Conservation (phyloP, 2,113 vertebrate species). For the Oophaga pumilio region DNA sequence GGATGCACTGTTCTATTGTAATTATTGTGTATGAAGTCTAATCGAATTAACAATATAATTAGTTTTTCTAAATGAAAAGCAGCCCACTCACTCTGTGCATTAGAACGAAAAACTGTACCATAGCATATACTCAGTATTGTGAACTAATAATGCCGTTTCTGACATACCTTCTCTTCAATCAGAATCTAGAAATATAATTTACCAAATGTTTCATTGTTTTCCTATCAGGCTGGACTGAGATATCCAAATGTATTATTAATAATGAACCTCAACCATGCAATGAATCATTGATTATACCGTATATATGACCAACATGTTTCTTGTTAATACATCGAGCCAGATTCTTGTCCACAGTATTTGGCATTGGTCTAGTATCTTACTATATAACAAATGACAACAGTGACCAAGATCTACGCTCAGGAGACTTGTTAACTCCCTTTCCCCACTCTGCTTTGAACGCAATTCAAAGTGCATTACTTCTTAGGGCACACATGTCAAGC, state of each 20-base stretch:
- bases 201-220: not conserved
- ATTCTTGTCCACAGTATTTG: too few species aligned
- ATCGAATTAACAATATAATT: constrained; percentile 54
- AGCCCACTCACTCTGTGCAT: constrained; percentile 33
- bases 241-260: not conserved
- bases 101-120: constrained; percentile 6
- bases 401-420: too few species aligned
- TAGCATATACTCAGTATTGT: not conserved
- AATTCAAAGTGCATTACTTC: too few species aligned
- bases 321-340: too few species aligned
- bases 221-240: not conserved
- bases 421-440: too few species aligned
- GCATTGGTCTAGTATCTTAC: too few species aligned
- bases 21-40: constrained; percentile 55
- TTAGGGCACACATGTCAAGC: too few species aligned
- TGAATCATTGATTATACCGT: not conserved
- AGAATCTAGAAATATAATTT: not conserved
- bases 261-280: too few species aligned
- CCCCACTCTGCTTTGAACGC: too few species aligned
- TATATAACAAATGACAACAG: too few species aligned
- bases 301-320: too few species aligned
- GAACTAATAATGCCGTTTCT: not conserved
- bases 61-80: constrained; percentile 53
- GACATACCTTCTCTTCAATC: not conserved
- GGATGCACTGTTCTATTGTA: constrained; percentile 55